phyloP scores from a whole-genome alignment of 2,888 invertebrate species.

The Aphelenchoides bicaudatus region DNA sequence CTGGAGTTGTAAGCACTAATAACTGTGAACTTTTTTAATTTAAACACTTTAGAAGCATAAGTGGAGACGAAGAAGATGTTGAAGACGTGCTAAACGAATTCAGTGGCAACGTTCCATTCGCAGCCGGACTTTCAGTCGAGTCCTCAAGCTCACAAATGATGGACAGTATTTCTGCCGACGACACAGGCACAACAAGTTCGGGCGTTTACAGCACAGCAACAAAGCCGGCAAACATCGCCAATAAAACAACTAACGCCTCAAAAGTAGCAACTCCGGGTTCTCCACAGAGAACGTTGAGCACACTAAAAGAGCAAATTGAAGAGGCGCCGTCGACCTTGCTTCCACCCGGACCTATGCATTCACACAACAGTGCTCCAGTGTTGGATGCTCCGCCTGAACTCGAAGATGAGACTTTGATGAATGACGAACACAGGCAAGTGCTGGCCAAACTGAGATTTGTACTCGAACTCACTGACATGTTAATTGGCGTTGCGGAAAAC shows the following conservation, averaged over 20 bases:
- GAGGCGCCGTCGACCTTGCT: background rate
- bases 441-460: conserved; percentile 95
- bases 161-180: conserved; percentile 44
- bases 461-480: conserved; percentile 86
- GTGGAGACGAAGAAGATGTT: conserved; percentile 39
- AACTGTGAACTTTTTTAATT: background rate
- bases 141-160: conserved; percentile 43
- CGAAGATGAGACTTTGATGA: conserved; percentile 88
- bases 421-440: conserved; percentile 65
- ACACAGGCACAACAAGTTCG: conserved; percentile 34
- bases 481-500: conserved; percentile 71
- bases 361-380: conserved; percentile 15
- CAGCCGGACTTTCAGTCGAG: conserved; percentile 20
- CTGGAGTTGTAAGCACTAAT: conserved; percentile 12
- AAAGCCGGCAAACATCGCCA: background rate
- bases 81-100: conserved; percentile 30
- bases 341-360: background rate
- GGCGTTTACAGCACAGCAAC: conserved; percentile 33
- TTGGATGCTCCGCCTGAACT: conserved; percentile 72
- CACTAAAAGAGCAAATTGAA: background rate
- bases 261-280: conserved; percentile 13
- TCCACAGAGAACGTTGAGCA: background rate
- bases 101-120: conserved; percentile 16
- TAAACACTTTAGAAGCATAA: conserved; percentile 8
- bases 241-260: background rate